Evolutionary conservation across 2,797 vertebrate species (phyloP), one percentile per base, ranked within the genome.

Genomic region (Psittacula echo): DNA sequence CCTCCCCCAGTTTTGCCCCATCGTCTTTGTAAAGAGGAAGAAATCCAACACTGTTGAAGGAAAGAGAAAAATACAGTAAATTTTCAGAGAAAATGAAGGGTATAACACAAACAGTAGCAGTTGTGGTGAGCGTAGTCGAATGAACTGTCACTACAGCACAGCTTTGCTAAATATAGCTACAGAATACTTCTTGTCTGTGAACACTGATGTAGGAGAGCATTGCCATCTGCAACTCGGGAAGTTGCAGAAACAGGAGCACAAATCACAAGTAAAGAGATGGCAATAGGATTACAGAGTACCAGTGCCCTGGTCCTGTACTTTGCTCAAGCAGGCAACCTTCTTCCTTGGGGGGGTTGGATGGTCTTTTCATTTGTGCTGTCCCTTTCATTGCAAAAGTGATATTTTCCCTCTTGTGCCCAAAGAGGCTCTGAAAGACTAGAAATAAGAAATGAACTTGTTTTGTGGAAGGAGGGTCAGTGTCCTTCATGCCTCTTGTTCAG

Each of bases 91-190:
- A 45, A 45, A 61, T 14, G 0, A 26, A 34, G 37, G 53, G 9
- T 51, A 20, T 48, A 51, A 32, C 15, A 47, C 48, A 23, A 76
- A n/a, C 56, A 80, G 83, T 64, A 64, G 10, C 64, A 42, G 71
- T 89, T 89, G 84, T 71, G 73, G 67, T 77, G 87, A 85, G 68
- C 83, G 5, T 1, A 95, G 74, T 64, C 3, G 1, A 90, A n/a
- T 90, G 82, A 94, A 85, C 56, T 79, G 45, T 8, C 29, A 34
- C 56, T 85, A 48, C 3, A 19, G 54, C 1, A 0, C 0, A 2
- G 56, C 77, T 79, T 74, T 90, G 81, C 94, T 95, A 93, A 92
- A 82, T 73, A 85, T 26, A 95, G 80, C 51, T 37, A 5, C 60
- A 34, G 11, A 90, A 13, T 54, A 51, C 47, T 82, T 64, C 70